Evolutionary conservation across 2,113 vertebrate species (phyloP), one percentile per base, ranked within the genome.

Genomic region (Zapornia atra): DNA sequence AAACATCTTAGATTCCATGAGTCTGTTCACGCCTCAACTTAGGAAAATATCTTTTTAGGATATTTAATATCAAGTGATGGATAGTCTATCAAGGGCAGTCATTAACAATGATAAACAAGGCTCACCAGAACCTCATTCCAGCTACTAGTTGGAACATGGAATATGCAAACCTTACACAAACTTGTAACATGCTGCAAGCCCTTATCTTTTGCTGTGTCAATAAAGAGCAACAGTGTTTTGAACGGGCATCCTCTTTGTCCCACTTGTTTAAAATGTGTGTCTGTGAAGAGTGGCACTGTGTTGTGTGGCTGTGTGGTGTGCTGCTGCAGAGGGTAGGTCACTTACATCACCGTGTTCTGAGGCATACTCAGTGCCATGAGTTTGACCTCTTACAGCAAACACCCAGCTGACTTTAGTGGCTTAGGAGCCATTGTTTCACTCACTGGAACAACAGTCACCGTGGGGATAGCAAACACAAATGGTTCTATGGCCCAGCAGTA

Each of bases 11-110:
- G 87, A 86, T 95, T 96, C 92, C 88, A 90, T 0, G 26, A 91
- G 72, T 94, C 92, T 97, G 44, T 96, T 96, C 78, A 95, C 85
- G 92, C 81, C 81, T 90, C 87, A 82, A 15, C 19, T 21, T 97
- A 96, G 93, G 54, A 59, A 94, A 88, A 85, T 88, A 95, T 93
- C 81, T 94, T 87, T 86, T 91, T 96, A 97, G 95, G 96, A 33
- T 93, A 93, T 90, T 85, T 82, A 91, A 57, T 94, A 65, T 91
- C 86, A 79, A 63, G 51, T 76, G 65, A 85, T 65, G 44, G 15
- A 22, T 96, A 96, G 94, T 85, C 59, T 88, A 5, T 69, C 31
- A 80, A 64, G 59, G 29, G 78, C 89, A 82, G 75, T 34, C 81
- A 73, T 85, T 94, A 82, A 82, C 24, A 57, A 22, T 13, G 26